Evolutionary conservation across 2,113 vertebrate species (phyloP).

Genomic region (Tamias sibiricus): DNA sequence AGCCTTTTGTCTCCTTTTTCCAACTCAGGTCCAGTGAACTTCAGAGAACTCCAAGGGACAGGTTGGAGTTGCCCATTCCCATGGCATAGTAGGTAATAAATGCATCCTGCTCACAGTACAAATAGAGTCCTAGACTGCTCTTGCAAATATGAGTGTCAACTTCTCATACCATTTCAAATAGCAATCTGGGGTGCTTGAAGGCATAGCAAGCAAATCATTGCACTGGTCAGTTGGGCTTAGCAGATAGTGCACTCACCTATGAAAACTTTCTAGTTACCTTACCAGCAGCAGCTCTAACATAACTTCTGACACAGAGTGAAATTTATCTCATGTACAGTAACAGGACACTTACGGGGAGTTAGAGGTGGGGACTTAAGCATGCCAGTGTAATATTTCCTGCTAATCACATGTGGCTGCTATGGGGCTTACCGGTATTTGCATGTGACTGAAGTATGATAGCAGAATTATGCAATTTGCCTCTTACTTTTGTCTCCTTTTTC

Average conservation of each 20-base stretch:
- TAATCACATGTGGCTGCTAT: not conserved
- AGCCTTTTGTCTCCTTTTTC: not conserved
- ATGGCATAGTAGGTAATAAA: not conserved
- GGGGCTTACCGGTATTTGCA: not conserved
- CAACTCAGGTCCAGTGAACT: too few species aligned
- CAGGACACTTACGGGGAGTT: not conserved
- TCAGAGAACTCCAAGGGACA: not conserved
- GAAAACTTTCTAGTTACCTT: not conserved
- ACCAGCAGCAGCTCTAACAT: not conserved
- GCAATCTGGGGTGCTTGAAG: not conserved
- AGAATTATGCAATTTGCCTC: not conserved
- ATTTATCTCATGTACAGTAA: not conserved
- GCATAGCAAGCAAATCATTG: not conserved
- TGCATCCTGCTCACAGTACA: not conserved
- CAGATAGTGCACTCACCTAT: too few species aligned
- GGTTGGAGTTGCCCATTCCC: not conserved
- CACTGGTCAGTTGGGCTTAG: not conserved
- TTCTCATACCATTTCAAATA: not conserved
- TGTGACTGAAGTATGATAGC: not conserved
- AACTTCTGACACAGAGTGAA: not conserved
- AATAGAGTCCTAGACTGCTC: not conserved
- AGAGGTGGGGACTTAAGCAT: not conserved
- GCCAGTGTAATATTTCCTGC: not conserved
- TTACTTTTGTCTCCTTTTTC: not conserved
- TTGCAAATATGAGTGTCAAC: not conserved